Evolutionary conservation across 2,113 vertebrate genomes (phyloP).

Genomic region (Pangasianodon gigas): DNA sequence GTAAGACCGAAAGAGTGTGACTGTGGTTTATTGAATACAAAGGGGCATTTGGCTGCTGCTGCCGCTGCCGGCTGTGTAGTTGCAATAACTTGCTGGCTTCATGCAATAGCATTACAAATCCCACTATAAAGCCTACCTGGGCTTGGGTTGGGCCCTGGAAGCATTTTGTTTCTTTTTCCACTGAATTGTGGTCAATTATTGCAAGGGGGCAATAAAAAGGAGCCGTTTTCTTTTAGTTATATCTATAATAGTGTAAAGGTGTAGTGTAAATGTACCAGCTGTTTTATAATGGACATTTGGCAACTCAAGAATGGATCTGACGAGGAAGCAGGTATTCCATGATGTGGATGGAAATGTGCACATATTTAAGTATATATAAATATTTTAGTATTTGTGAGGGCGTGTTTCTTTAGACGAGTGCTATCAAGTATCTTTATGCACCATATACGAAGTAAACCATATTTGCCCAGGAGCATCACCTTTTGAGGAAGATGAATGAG

Average conservation of each 20-base stretch:
- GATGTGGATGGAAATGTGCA: background rate
- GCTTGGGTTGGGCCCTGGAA: slow-evolving; percentile 7
- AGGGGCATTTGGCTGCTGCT: slow-evolving; percentile 9
- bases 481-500: background rate
- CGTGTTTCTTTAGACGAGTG: background rate
- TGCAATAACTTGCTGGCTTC: slow-evolving; percentile 35
- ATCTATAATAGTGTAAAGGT: background rate
- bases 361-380: background rate
- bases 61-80: slow-evolving; percentile 7
- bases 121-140: slow-evolving; percentile 44
- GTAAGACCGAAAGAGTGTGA: slow-evolving; percentile 34
- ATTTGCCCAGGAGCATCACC: background rate
- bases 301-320: background rate
- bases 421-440: background rate
- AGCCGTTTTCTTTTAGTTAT: slow-evolving; percentile 16
- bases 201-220: slow-evolving; percentile 30
- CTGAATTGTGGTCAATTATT: slow-evolving; percentile 14
- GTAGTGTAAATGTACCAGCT: background rate
- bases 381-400: slow-evolving; percentile 20
- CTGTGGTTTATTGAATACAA: slow-evolving; percentile 43
- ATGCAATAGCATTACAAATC: slow-evolving; percentile 34
- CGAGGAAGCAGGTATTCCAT: background rate
- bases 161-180: slow-evolving; percentile 12
- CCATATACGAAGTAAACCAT: background rate
- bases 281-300: background rate